Percentiles rank a stretch among this genome's conserved stretches.
Evolutionary conservation across 1,140 invertebrate species (phyloP).

Genomic region (Drosophila chauvacae): DNA sequence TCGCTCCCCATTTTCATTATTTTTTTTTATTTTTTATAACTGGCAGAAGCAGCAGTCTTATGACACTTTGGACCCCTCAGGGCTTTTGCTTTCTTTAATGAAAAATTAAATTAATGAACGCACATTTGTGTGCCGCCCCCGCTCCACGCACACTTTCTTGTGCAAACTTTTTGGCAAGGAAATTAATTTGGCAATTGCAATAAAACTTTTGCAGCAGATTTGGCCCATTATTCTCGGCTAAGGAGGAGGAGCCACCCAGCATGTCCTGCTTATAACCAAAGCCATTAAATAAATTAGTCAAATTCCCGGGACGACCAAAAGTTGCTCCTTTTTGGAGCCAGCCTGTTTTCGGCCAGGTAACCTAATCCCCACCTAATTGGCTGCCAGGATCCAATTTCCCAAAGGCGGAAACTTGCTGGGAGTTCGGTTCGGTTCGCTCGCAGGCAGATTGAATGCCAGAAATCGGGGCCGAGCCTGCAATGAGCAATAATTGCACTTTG

Average conservation of each 20-base stretch:
- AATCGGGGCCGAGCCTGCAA: conserved; percentile 60
- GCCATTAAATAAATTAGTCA: conserved; percentile 50
- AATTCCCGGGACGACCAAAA: conserved; percentile 26
- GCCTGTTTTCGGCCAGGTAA: conserved; percentile 8
- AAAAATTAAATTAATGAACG: conserved; percentile 57
- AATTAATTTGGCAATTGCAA: conserved; percentile 58
- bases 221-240: conserved; percentile 46
- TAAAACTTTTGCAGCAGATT: conserved; percentile 54
- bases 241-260: conserved; percentile 8
- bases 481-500: conserved; percentile 74
- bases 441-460: conserved; percentile 63
- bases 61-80: conserved; percentile 33
- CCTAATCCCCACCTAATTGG: conserved; percentile 39
- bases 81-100: conserved; percentile 38
- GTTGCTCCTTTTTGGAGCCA: conserved; percentile 11
- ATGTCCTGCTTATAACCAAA: conserved; percentile 47
- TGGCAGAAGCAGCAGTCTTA: conserved; percentile 17
- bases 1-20: conserved; percentile 2
- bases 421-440: background rate
- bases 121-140: conserved; percentile 37
- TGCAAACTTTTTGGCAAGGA: conserved; percentile 35
- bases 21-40: conserved; percentile 2
- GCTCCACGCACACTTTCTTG: background rate
- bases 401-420: background rate
- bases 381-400: conserved; percentile 36